Evolutionary conservation across 2,113 vertebrate species (phyloP).

Genomic region (Indicator indicator): DNA sequence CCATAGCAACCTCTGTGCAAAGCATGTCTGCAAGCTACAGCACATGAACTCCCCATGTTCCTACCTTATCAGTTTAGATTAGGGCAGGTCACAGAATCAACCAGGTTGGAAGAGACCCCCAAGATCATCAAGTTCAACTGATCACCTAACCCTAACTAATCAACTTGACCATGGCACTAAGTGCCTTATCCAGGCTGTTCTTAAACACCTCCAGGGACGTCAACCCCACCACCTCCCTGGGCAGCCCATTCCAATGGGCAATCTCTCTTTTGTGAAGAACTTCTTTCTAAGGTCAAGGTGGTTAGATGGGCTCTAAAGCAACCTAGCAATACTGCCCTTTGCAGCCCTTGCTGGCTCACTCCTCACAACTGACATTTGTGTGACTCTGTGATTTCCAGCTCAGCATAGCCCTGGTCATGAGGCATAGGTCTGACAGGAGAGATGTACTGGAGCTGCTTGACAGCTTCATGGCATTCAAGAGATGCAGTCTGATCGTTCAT

Average conservation of each 20-base stretch:
- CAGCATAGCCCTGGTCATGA: background rate
- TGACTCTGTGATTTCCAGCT: background rate
- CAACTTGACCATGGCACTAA: no score
- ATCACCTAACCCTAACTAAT: no score
- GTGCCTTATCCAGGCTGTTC: no score
- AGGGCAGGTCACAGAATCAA: background rate
- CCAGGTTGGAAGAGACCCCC: no score
- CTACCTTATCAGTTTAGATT: background rate
- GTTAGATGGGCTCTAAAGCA: background rate
- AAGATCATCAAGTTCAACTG: no score
- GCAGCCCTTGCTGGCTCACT: background rate
- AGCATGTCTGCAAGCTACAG: background rate
- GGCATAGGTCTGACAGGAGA: background rate
- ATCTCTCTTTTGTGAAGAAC: no score
- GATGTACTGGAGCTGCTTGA: background rate
- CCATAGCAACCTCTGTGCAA: background rate
- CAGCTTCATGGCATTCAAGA: background rate
- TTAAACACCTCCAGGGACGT: no score
- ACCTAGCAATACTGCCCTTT: rapidly evolving
- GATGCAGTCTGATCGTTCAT: background rate
- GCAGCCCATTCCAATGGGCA: no score
- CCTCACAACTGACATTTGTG: background rate
- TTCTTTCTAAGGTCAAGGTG: background rate
- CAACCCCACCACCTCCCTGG: no score
- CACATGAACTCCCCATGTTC: background rate